A percentile compares a stretch with the other conserved stretches of the same genome.
Evolutionary conservation across 2,113 vertebrate genomes (phyloP).

Genomic region (Mesembrinibis cayennensis): DNA sequence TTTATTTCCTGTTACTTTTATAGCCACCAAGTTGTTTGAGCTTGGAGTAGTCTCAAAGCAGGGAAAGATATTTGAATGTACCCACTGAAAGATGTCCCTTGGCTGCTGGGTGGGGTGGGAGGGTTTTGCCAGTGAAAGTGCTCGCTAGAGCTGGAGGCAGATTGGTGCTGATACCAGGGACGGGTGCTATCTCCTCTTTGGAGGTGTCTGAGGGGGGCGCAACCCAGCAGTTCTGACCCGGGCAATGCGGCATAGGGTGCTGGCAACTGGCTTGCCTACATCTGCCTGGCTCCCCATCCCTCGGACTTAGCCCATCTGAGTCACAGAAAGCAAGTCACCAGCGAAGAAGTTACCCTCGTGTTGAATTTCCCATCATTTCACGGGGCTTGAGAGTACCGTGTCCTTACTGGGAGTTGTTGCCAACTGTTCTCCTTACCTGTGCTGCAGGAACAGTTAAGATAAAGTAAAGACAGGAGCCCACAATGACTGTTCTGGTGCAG

Average conservation of each 20-base stretch:
- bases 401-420: neutral
- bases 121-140: neutral
- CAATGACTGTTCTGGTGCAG: neutral
- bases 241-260: fast-evolving
- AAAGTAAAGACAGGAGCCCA: neutral
- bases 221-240: neutral
- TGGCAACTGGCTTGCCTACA: neutral
- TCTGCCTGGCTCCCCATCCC: neutral
- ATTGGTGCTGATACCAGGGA: neutral
- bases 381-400: neutral
- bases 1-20: neutral
- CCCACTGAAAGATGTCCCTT: neutral
- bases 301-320: neutral
- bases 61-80: neutral
- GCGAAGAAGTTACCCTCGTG: neutral
- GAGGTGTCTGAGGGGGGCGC: neutral
- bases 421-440: neutral
- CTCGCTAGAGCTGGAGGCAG: neutral
- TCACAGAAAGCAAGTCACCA: neutral
- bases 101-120: neutral
- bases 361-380: neutral
- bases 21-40: neutral
- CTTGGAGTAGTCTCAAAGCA: neutral
- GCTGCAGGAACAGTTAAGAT: neutral
- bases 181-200: neutral